Evolutionary conservation across 2,888 invertebrate genomes (phyloP), one percentile per base, ranked within the genome.

Genomic region (Pyrocoelia pectoralis): DNA sequence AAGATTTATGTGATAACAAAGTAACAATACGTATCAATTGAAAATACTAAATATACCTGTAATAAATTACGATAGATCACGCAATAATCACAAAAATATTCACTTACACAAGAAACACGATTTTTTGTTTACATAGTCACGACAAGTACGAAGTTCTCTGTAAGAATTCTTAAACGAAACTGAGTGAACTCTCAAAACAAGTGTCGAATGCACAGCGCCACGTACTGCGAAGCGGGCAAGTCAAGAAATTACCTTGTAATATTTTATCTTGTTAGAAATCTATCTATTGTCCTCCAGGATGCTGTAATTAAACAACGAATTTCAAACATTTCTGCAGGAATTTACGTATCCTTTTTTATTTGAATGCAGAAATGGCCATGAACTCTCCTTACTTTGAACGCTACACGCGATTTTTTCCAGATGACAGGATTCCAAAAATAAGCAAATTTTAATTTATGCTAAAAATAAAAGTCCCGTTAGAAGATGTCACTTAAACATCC

Each of bases 51-150:
- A 33, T 33, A n/a, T 33, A 33, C 33, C 33, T 33, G 8, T 10
- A 33, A 33, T 33, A 33, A 33, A 33, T 2, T 6, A 33, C n/a
- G 33, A n/a, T 33, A 46, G 17, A 18, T 46, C 46, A 46, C 46
- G 46, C n/a, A n/a, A 17, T 46, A 24, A 46, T 46, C 46, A 17
- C 46, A 46, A 46, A 41, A 6, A 6, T 13, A 46, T 17, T 46
- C 46, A 46, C 46, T 46, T 46, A 18, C 46, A 46, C 46, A 46
- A 46, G 46, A 46, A 33, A 17, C 46, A 46, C 46, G 46, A 46
- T 46, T 46, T 46, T 46, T 46, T 46, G 46, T 46, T 46, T 46
- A 46, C 46, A 46, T 46, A 46, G 46, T 46, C 46, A n/a, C 46
- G 17, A 17, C 9, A 15, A 15, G 17, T 17, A 10, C 46, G 46